Percentiles rank a stretch among this genome's conserved stretches.
Conservation (phyloP, 2,888 invertebrate genomes). For the Drosophila multiciliata region DNA sequence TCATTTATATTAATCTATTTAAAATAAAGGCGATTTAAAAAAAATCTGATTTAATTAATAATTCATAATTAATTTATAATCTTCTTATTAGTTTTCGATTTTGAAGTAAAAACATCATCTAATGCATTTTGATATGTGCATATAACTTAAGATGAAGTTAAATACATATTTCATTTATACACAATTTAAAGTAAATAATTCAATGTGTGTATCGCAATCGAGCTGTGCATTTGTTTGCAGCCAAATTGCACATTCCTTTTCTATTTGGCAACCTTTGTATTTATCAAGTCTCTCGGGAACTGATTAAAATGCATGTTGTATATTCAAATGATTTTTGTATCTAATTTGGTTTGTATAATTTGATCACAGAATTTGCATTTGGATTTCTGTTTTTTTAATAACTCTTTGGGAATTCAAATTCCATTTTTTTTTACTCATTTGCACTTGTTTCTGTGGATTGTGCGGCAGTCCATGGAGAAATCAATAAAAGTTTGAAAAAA, state of each 20-base stretch:
- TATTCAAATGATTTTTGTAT: neutral
- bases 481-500: constrained; percentile 6
- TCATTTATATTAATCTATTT: neutral
- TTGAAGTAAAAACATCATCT: neutral
- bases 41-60: no score
- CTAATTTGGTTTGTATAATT: constrained; percentile 3
- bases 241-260: neutral
- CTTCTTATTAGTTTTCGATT: neutral
- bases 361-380: neutral
- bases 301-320: neutral
- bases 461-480: constrained; percentile 3
- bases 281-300: neutral
- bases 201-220: neutral
- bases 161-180: neutral
- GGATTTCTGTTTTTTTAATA: neutral
- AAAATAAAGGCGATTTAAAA: neutral
- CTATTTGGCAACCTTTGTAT: neutral
- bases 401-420: neutral
- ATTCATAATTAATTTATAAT: neutral
- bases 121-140: neutral
- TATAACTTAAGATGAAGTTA: neutral
- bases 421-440: constrained; percentile 4
- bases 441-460: neutral
- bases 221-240: neutral
- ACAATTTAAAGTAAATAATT: no score